These are phyloP conservation scores for Drosophila affinis DNA, from an alignment of 2,888 invertebrate genomes.

Conservation along the genomic window DNA sequence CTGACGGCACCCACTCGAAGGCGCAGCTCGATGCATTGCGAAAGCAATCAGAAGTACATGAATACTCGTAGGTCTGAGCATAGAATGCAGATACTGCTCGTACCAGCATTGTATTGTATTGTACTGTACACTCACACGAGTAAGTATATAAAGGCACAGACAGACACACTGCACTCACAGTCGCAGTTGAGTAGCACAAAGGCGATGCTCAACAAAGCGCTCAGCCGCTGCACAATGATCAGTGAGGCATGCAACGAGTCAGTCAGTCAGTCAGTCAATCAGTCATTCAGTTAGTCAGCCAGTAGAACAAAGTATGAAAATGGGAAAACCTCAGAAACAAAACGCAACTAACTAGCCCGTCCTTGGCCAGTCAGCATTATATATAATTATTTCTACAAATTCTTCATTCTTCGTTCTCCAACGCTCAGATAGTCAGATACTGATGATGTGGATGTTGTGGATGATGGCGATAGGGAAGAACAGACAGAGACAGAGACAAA, in stretches of 20 bases:
- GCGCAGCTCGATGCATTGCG: slow-evolving; percentile 54
- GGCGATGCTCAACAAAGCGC: slow-evolving; percentile 61
- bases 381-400: slow-evolving; percentile 73
- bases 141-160: neutral
- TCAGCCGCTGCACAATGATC: slow-evolving; percentile 70
- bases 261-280: slow-evolving; percentile 7
- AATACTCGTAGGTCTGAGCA: slow-evolving; percentile 18
- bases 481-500: slow-evolving; percentile 10
- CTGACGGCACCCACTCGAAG: slow-evolving; percentile 54
- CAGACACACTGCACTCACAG: neutral
- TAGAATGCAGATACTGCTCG: neutral
- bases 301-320: slow-evolving; percentile 59
- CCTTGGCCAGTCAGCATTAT: slow-evolving; percentile 71
- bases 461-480: slow-evolving; percentile 27
- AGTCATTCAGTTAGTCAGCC: slow-evolving; percentile 25
- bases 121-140: neutral
- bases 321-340: slow-evolving; percentile 61
- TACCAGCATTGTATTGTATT: neutral
- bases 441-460: slow-evolving; percentile 4
- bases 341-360: slow-evolving; percentile 70
- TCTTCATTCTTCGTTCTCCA: slow-evolving; percentile 24
- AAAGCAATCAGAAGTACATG: slow-evolving; percentile 43
- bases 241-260: slow-evolving; percentile 52
- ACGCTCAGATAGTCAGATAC: neutral
- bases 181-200: neutral